Base-by-base conservation (phyloP, 1,140 invertebrate species). In the Hyles euphorbiae region DNA sequence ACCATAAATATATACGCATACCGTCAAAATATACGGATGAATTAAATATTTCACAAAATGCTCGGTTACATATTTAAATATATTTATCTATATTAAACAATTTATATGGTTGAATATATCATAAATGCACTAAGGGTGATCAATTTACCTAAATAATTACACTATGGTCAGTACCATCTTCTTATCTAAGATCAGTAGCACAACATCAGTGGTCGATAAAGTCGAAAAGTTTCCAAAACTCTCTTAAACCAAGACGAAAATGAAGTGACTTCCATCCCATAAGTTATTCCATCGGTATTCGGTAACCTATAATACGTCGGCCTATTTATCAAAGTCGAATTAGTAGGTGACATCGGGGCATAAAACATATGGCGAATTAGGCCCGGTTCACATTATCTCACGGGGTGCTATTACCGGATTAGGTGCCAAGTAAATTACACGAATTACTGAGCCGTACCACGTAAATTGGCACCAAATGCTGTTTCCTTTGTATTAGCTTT, bases 371-470 rank as follows among this genome's bases (percentile, higher is more conserved):
- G 83, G 71, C 69, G 65, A 76, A 74, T 78, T 76, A 73, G 71
- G 55, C 67, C 63, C 63, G 65, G 70, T 70, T 67, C 50, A 62
- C 58, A 62, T 60, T 65, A 61, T 64, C 65, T 60, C 60, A 68
- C 67, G 59, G 68, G 66, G 58, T 48, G 56, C 72, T 61, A 84
- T 87, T 87, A 87, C 70, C 56, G 58, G 78, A 84, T 84, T 81
- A 81, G 74, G 78, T 83, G 80, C 63, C 77, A 83, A 81, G 74
- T 80, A 84, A 86, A 83, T 83, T 81, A 82, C 70, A 81, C 63
- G 62, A 68, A 68, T 74, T 61, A 58, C 54, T 34, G 52, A 49
- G 22, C 36, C 36, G 8, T 8, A 40, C 36, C 36, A 40, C 4
- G 36, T 12, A 50, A 9, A 50, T 50, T 50, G 32, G 49, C 49